Conservation (phyloP, 2,888 invertebrate species). For the Drosophila mulleri region DNA sequence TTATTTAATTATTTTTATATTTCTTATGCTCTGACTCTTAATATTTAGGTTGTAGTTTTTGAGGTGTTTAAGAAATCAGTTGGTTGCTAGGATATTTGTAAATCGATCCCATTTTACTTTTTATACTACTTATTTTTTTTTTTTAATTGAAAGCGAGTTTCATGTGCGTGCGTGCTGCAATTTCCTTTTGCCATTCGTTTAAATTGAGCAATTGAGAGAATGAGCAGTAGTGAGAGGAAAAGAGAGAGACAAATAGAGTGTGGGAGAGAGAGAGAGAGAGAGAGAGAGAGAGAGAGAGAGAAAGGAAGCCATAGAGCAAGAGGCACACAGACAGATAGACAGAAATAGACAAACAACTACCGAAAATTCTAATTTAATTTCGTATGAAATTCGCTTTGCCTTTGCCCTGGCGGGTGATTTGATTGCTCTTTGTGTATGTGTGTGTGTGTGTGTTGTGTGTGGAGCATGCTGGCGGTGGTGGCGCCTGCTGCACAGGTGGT, state of each 20-base stretch:
- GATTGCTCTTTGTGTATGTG: constrained; percentile 50
- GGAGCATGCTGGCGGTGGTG: constrained; percentile 1
- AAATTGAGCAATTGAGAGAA: constrained; percentile 38
- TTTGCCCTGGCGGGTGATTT: constrained; percentile 23
- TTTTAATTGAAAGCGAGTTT: constrained; percentile 34
- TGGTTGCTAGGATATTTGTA: constrained; percentile 17
- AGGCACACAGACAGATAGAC: constrained; percentile 10
- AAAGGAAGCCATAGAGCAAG: constrained; percentile 8
- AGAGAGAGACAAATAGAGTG: constrained; percentile 9
- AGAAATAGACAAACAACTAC: constrained; percentile 50
- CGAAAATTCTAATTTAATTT: constrained; percentile 80
- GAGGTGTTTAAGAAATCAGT: background rate
- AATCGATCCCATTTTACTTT: background rate
- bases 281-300: background rate
- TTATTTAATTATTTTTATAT: too few relatives aligned
- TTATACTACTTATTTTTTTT: background rate
- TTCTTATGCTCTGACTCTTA: too few relatives aligned
- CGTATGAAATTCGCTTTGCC: constrained; percentile 65
- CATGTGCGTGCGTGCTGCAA: constrained; percentile 72
- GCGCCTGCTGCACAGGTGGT: constrained; percentile 46
- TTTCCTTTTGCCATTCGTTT: constrained; percentile 61
- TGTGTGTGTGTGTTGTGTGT: background rate
- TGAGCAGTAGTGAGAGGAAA: constrained; percentile 11
- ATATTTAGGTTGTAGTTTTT: too few relatives aligned
- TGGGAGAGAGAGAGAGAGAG: constrained; percentile 1